phyloP scores from a whole-genome alignment of 1,140 invertebrate species.

The Zaprionus gabonicus region DNA sequence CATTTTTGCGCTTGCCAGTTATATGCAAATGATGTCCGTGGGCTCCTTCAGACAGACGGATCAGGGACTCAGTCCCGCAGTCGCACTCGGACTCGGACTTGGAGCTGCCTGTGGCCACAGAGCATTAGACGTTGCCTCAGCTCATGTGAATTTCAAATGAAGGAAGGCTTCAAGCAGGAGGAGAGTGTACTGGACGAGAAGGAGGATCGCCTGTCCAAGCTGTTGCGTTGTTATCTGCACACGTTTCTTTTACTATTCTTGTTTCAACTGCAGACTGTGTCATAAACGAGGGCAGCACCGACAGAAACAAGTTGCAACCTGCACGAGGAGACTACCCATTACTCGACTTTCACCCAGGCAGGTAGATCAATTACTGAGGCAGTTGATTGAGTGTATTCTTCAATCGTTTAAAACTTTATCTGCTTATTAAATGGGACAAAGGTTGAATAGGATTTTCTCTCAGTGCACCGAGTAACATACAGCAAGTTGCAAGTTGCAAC shows the following conservation, averaged over 20 bases:
- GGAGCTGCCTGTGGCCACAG: slow-evolving; percentile 50
- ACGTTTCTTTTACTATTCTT: slow-evolving; percentile 64
- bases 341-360: neutral
- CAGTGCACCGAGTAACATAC: slow-evolving; percentile 15
- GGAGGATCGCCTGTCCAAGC: slow-evolving; percentile 38
- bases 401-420: neutral
- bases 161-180: neutral
- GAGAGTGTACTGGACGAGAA: neutral
- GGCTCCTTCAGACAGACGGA: slow-evolving; percentile 7
- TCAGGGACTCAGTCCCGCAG: neutral
- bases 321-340: neutral
- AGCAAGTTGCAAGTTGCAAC: slow-evolving; percentile 34
- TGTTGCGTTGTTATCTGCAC: slow-evolving; percentile 67
- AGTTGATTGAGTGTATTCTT: neutral
- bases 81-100: neutral
- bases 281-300: slow-evolving; percentile 56
- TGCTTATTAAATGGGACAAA: neutral
- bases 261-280: slow-evolving; percentile 44
- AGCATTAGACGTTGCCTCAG: slow-evolving; percentile 47
- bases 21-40: slow-evolving; percentile 36
- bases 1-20: slow-evolving; percentile 10
- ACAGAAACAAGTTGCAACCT: neutral
- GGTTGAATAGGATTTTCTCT: neutral
- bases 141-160: slow-evolving; percentile 73
- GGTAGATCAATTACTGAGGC: neutral